A percentile compares a stretch with the other conserved stretches of the same genome.
Evolutionary conservation across 2,113 vertebrate species (phyloP).

Genomic region (Todiramphus saurophagus): DNA sequence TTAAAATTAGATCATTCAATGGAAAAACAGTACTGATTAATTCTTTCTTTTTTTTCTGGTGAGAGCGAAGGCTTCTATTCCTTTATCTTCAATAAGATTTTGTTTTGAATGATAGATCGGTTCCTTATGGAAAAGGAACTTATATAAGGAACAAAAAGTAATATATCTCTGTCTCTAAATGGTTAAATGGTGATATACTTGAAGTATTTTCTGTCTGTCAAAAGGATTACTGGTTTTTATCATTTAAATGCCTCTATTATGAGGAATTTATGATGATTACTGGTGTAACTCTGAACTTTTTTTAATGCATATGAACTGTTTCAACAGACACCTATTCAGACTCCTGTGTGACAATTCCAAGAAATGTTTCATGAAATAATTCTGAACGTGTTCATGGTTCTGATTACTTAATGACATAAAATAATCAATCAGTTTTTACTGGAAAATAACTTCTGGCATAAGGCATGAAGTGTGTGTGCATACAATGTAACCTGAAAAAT

Average conservation of each 20-base stretch:
- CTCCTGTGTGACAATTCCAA: background rate
- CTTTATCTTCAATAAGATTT: background rate
- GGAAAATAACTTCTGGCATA: background rate
- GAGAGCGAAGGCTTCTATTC: background rate
- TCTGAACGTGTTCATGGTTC: background rate
- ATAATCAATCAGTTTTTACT: background rate
- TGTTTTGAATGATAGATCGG: background rate
- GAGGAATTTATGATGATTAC: background rate
- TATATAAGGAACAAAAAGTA: background rate
- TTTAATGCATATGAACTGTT: background rate
- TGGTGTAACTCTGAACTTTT: background rate
- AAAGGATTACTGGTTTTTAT: background rate
- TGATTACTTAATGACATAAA: background rate
- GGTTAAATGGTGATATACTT: background rate
- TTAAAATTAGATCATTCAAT: background rate
- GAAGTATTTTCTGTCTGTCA: background rate
- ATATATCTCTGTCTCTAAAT: background rate
- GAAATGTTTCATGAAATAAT: background rate
- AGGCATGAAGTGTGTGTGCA: rapidly evolving
- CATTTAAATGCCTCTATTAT: rapidly evolving
- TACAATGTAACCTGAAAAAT: background rate
- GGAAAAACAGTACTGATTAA: background rate
- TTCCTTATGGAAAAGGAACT: background rate
- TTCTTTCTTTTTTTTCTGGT: background rate
- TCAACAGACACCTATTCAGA: background rate